Conservation (phyloP, 2,888 invertebrate genomes). For the Idaea biselata region DNA sequence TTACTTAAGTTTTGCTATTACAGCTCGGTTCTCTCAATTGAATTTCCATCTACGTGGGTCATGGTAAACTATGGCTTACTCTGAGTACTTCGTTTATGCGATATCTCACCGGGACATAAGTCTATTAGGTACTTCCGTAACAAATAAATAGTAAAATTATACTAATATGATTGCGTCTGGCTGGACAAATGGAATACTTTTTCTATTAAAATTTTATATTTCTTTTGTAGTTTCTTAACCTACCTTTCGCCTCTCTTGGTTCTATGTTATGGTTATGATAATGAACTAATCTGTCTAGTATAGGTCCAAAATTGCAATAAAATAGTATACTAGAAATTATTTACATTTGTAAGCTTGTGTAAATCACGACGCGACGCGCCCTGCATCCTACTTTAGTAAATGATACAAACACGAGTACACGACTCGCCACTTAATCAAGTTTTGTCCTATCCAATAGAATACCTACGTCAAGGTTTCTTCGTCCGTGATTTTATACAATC, state of each 20-base stretch:
- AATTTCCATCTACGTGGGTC: slow-evolving; percentile 37
- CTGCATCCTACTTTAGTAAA: slow-evolving; percentile 58
- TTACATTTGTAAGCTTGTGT: slow-evolving; percentile 55
- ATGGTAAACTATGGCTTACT: slow-evolving; percentile 23
- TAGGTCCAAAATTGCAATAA: background rate
- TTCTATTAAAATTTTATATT: background rate
- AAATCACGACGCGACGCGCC: slow-evolving; percentile 50
- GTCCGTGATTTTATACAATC: slow-evolving; percentile 8
- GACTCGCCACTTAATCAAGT: slow-evolving; percentile 58
- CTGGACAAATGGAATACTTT: background rate
- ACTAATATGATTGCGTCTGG: background rate
- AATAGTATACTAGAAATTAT: background rate
- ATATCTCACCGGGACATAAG: background rate
- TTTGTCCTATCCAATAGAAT: slow-evolving; percentile 48
- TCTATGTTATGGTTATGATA: no score
- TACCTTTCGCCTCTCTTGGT: no score
- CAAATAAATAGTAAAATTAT: background rate
- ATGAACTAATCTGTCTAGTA: no score
- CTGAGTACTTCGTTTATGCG: slow-evolving; percentile 10
- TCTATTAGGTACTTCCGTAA: background rate
- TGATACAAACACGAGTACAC: slow-evolving; percentile 71
- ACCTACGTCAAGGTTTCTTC: slow-evolving; percentile 27
- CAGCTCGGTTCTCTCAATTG: slow-evolving; percentile 39
- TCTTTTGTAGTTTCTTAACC: background rate
- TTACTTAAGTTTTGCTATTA: slow-evolving; percentile 51